A percentile compares a stretch with the other conserved stretches of the same genome.
These are phyloP conservation scores for Peromyscus melanophrys DNA, from an alignment of 2,797 vertebrate species.

Conservation along the genomic window DNA sequence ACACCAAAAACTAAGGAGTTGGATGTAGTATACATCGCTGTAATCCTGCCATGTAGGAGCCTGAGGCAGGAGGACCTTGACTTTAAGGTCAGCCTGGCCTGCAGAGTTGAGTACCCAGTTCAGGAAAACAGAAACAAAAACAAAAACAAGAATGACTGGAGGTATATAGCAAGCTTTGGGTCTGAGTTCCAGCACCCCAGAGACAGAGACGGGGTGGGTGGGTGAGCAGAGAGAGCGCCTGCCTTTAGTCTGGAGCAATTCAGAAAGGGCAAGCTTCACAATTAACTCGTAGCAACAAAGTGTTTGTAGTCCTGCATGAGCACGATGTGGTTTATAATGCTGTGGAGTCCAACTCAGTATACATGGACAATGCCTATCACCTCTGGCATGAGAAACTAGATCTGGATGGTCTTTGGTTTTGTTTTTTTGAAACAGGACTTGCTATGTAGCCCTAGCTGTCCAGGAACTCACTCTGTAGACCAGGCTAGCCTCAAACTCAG, in stretches of 20 bases:
- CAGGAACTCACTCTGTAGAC: background rate
- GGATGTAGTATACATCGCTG: background rate
- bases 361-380: background rate
- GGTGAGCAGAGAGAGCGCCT: background rate
- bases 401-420: background rate
- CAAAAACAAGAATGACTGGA: background rate
- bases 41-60: background rate
- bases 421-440: background rate
- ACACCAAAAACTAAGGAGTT: background rate
- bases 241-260: background rate
- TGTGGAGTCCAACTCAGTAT: background rate
- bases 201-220: background rate
- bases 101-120: background rate
- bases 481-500: background rate
- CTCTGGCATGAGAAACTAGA: background rate
- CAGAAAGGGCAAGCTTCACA: constrained; percentile 43
- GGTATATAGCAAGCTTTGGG: background rate
- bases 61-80: background rate
- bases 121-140: background rate
- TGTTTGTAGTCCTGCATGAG: background rate
- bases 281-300: constrained; percentile 8
- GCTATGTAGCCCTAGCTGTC: background rate
- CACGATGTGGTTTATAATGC: background rate
- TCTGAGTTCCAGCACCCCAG: background rate
- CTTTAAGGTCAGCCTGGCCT: background rate